phyloP scores from a whole-genome alignment of 1,140 invertebrate genomes.

The Monomorium pharaonis region DNA sequence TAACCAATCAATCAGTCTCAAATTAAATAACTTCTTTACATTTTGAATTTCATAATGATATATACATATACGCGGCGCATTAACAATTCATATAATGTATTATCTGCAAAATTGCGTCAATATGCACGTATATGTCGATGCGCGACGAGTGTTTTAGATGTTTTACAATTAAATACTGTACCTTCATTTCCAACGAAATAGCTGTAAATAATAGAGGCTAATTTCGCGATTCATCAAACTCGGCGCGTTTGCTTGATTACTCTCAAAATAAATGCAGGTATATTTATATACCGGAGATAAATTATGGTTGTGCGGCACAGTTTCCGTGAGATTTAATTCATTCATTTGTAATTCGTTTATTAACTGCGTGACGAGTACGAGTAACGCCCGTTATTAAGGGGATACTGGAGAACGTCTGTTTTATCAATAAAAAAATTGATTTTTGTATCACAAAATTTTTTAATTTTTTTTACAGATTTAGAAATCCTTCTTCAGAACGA shows the following conservation, averaged over 20 bases:
- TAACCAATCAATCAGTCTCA: background rate
- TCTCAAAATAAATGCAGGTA: conserved; percentile 48
- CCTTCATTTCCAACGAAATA: background rate
- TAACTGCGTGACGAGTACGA: background rate
- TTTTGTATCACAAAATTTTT: too few relatives aligned
- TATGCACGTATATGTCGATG: too few relatives aligned
- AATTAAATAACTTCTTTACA: conserved; percentile 12
- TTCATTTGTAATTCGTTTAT: background rate
- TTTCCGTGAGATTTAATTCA: conserved; percentile 41
- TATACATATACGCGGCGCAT: background rate
- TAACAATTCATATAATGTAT: conserved; percentile 10
- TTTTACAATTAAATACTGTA: conserved; percentile 36
- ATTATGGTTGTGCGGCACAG: conserved; percentile 34
- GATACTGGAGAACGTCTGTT: too few relatives aligned
- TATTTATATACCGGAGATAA: conserved; percentile 4
- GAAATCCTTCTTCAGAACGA: too few relatives aligned
- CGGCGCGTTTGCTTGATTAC: conserved; percentile 35
- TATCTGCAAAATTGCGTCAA: background rate
- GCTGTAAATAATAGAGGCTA: conserved; percentile 36
- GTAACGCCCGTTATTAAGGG: background rate
- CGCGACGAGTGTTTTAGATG: conserved; percentile 25
- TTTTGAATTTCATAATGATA: background rate
- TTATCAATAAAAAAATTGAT: too few relatives aligned
- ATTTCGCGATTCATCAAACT: conserved; percentile 61
- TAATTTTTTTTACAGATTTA: too few relatives aligned